Evolutionary conservation across 1,140 invertebrate genomes (phyloP).

Genomic region (Drosophila kepulauana): DNA sequence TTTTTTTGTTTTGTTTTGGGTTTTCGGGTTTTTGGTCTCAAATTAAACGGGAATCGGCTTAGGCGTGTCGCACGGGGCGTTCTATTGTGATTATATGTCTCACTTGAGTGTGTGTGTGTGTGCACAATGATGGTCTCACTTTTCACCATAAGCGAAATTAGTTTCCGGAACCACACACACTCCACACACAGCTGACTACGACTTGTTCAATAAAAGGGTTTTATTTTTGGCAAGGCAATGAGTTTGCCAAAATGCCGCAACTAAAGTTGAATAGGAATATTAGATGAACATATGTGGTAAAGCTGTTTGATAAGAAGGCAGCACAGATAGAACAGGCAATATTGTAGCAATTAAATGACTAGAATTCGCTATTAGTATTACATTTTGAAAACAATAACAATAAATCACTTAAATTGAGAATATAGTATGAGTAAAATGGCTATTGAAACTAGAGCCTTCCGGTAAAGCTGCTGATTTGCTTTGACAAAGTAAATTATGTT

Average conservation of each 20-base stretch:
- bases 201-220: conserved; percentile 5
- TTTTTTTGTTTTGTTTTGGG: background rate
- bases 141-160: conserved; percentile 51
- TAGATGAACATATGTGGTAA: background rate
- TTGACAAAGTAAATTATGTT: too few species aligned
- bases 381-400: too few species aligned
- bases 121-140: conserved; percentile 41
- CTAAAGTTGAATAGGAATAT: background rate
- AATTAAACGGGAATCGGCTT: conserved; percentile 81
- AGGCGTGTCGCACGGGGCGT: conserved; percentile 70
- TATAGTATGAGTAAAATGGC: too few species aligned
- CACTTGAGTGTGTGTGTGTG: background rate
- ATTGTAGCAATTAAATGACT: too few species aligned
- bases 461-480: too few species aligned
- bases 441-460: too few species aligned
- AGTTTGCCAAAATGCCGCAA: background rate
- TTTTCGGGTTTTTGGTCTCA: conserved; percentile 46
- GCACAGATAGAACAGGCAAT: too few species aligned
- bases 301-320: too few species aligned
- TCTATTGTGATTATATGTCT: conserved; percentile 64
- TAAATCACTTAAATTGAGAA: too few species aligned
- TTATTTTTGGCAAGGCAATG: background rate
- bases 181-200: background rate
- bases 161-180: conserved; percentile 36
- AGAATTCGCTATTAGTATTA: too few species aligned